phyloP scores from a whole-genome alignment of 2,113 vertebrate genomes.

The Phyllostomus hastatus region DNA sequence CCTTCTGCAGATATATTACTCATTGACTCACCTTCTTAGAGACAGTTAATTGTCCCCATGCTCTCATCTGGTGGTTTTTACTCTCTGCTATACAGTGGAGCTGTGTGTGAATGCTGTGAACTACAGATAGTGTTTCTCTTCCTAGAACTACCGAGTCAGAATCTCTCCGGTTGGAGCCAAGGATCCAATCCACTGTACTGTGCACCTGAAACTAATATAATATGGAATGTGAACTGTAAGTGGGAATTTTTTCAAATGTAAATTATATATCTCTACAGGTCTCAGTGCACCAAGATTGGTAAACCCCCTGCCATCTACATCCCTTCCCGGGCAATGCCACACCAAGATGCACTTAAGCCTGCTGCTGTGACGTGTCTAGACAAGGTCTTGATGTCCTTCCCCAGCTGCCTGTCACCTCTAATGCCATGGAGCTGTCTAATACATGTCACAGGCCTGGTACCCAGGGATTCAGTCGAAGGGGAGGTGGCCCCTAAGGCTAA shows the following conservation, averaged over 20 bases:
- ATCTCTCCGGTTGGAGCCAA: neutral
- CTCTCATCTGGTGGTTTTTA: neutral
- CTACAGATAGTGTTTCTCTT: neutral
- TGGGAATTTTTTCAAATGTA: neutral
- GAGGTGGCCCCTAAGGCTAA: neutral
- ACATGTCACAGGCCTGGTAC: too few species aligned
- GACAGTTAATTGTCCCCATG: neutral
- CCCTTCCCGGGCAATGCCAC: too few species aligned
- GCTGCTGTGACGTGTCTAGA: neutral
- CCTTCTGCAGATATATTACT: neutral
- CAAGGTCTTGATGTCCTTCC: too few species aligned
- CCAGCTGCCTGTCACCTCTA: rapidly evolving
- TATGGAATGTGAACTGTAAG: neutral
- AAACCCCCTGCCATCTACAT: neutral
- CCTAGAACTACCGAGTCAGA: neutral
- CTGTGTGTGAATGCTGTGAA: neutral
- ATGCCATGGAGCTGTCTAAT: neutral
- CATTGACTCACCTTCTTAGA: neutral
- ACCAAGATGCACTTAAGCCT: rapidly evolving
- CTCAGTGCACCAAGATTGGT: too few species aligned
- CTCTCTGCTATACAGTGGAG: neutral
- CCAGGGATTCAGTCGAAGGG: neutral
- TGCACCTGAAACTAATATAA: neutral
- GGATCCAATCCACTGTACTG: neutral
- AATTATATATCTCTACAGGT: neutral